A percentile compares a stretch with the other conserved stretches of the same genome.
Evolutionary conservation across 2,888 invertebrate genomes (phyloP).

Genomic region (Perizoma flavofasciatum): DNA sequence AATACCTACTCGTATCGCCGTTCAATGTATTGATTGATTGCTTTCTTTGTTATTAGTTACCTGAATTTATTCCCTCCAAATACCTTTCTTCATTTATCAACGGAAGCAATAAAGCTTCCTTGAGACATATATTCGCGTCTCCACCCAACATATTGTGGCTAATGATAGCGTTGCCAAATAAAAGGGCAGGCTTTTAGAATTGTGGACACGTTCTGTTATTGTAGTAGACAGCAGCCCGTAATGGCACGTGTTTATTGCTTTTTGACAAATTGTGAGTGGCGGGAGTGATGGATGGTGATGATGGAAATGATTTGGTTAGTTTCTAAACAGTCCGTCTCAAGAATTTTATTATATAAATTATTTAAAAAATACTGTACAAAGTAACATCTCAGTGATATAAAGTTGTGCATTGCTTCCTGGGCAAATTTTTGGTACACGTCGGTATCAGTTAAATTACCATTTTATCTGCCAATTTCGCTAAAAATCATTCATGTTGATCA

Average conservation of each 20-base stretch:
- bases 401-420: too few species aligned
- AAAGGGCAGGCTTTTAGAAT: conserved; percentile 57
- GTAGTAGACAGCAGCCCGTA: conserved; percentile 40
- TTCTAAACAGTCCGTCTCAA: too few species aligned
- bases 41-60: conserved; percentile 29
- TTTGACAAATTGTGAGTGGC: conserved; percentile 47
- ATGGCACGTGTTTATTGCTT: conserved; percentile 51
- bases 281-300: conserved; percentile 13
- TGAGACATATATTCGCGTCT: conserved; percentile 61
- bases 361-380: too few species aligned
- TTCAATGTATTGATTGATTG: conserved; percentile 31
- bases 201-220: conserved; percentile 52
- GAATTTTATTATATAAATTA: too few species aligned
- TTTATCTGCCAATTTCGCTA: too few species aligned
- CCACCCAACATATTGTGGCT: conserved; percentile 57
- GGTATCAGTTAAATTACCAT: too few species aligned
- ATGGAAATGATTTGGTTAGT: neutral
- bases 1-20: conserved; percentile 3
- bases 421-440: too few species aligned
- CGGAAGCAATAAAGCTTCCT: conserved; percentile 62
- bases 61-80: conserved; percentile 22
- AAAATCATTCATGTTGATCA: too few species aligned
- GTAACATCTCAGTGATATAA: too few species aligned
- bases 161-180: conserved; percentile 66
- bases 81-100: conserved; percentile 66